Base-by-base conservation (phyloP, 2,797 vertebrate genomes). In the Karalla daura region DNA sequence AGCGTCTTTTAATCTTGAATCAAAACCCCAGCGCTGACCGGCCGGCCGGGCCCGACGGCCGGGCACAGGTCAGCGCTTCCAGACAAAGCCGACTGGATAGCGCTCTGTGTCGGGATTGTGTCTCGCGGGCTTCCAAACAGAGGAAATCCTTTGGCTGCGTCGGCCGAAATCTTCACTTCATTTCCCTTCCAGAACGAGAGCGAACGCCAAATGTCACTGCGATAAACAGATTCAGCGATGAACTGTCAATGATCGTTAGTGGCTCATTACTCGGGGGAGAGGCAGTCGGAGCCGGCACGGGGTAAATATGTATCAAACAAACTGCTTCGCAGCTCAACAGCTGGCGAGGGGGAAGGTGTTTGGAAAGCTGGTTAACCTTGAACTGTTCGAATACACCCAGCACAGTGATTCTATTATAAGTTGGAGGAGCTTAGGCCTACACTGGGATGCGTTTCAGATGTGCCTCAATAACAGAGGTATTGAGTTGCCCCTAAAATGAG, bases 391-490 rank as follows among this genome's bases (percentile, higher is more conserved):
- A 73, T 66, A 74, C 53, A 79, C 60, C 74, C 63, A 65, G 80
- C 76, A 83, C 76, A 84, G 81, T 69, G 81, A 79, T 84, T 84
- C 83, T 79, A 83, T 89, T 88, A 78, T 81, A 78, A 74, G 73
- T 72, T 68, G 69, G 80, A 84, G 78, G 36, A 50, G 69, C 68
- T 73, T 47, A 28, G 49, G 72, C 59, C 62, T 60, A 51, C 45
- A 40, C 72, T 68, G 70, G 72, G 86, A 90, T 90, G 61, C 65
- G 74, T 89, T 88, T 92, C 87, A 91, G 83, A 86, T 78, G 83
- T 85, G 87, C 70, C 76, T 80, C 75, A 88, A 81, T 84, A 90
- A 88, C 81, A 85, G 64, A 76, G 75, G 83, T 85, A 90, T 90
- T 81, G 52, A 78, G 78, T 89, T 86, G 70, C 83, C 75, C 72